Base-by-base conservation (phyloP, 2,113 vertebrate genomes). In the Physeter macrocephalus region DNA sequence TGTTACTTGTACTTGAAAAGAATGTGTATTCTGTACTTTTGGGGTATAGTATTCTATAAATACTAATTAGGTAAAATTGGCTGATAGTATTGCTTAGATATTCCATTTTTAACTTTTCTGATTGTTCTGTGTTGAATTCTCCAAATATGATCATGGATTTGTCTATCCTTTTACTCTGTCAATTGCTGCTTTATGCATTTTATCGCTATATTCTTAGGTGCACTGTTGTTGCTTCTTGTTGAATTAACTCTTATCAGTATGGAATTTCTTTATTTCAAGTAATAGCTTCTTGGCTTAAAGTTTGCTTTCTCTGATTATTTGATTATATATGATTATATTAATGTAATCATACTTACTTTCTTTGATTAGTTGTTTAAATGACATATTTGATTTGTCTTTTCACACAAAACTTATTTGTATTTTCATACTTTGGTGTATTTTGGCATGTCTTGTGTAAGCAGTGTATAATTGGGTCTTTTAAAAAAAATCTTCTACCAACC, bases 281-380 rank as follows among this genome's bases (percentile, higher is more conserved):
- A 61, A 75, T 57, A 62, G 21, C n/a, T 69, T 83, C 87, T 83
- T 71, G 10, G 17, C 29, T 54, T 78, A 57, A 75, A 74, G n/a
- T 82, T 23, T 83, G 57, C n/a, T 85, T 86, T 80, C 34, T 95
- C 13, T 93, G 39, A 49, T 78, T 78, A 54, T 54, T 36, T 78
- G 20, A 36, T 54, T 54, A 78, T 7, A 78, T 78, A n/a, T 78
- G 34, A 78, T 54, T 54, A 54, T 82, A 14, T n/a, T 67, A 93
- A 81, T 67, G 43, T 52, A 84, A 46, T 84, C n/a, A 72, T 34
- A 46, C 71, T 31, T 62, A 49, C 14, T 92, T 82, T 87, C 86
- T 93, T 95, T 80, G 86, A 18, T 86, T 82, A 95, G 20, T 64
- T 92, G 77, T 85, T 82, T 62, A 71, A 72, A 49, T 72, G 62